Conservation (phyloP, 2,888 invertebrate genomes). For the Minunthozetes semirufus region DNA sequence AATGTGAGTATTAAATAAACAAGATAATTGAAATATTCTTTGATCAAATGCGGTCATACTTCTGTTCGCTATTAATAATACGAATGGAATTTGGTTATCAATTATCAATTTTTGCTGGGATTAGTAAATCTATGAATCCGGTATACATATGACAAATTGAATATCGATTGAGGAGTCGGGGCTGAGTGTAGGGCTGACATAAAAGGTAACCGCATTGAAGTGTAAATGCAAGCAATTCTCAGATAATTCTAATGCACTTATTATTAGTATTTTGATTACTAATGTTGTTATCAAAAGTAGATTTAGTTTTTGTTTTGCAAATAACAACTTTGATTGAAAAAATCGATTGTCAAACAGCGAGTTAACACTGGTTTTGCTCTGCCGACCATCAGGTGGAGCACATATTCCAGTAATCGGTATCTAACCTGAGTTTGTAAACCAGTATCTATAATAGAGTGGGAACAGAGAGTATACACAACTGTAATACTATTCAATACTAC, state of each 20-base stretch:
- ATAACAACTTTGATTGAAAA: slow-evolving; percentile 11
- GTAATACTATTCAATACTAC: neutral
- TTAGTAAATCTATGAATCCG: neutral
- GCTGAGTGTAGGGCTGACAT: neutral
- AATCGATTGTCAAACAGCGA: neutral
- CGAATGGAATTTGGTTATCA: no score
- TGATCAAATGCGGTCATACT: no score
- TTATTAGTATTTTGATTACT: neutral
- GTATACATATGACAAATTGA: neutral
- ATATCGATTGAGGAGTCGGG: no score
- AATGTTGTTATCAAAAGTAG: neutral
- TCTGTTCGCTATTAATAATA: no score
- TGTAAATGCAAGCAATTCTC: slow-evolving; percentile 8
- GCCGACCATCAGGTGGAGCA: slow-evolving; percentile 16
- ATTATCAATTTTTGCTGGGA: no score
- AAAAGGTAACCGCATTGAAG: slow-evolving; percentile 15
- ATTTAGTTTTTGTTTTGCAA: neutral
- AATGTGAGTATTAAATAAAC: no score
- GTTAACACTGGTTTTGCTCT: neutral
- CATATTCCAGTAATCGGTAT: neutral
- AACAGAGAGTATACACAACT: neutral
- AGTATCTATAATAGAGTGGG: no score
- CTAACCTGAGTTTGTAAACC: neutral
- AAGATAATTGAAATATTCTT: no score
- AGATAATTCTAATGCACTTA: slow-evolving; percentile 3